Conservation (phyloP, 2,888 invertebrate genomes). For the Doris montereyensis region DNA sequence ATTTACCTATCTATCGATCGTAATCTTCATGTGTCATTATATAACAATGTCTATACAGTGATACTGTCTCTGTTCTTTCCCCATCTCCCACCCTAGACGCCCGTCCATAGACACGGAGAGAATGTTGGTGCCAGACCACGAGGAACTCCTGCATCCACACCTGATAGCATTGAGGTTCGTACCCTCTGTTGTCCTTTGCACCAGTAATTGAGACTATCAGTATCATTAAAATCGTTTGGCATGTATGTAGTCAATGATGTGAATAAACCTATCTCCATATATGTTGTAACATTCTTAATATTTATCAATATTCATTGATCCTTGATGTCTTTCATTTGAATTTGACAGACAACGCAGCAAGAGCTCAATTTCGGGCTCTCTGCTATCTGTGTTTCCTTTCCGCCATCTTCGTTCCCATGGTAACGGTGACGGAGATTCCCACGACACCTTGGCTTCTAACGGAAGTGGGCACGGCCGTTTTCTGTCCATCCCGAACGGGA, state of each 20-base stretch:
- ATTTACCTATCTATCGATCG: too few species aligned
- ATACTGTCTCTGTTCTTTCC: too few species aligned
- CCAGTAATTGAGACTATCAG: not conserved
- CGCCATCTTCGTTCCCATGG: conserved; percentile 20
- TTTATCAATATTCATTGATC: too few species aligned
- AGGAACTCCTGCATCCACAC: not conserved
- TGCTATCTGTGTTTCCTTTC: conserved; percentile 17
- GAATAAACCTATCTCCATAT: too few species aligned
- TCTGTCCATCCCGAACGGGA: conserved; percentile 10
- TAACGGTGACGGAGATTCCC: not conserved
- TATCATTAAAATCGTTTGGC: too few species aligned
- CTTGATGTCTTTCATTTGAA: too few species aligned
- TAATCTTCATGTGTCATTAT: too few species aligned
- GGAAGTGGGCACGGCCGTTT: not conserved
- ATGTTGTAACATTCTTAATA: too few species aligned
- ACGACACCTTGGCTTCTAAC: not conserved
- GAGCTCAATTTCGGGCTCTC: conserved; percentile 14
- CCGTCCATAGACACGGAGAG: conserved; percentile 23
- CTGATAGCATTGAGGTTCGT: not conserved
- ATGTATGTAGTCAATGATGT: too few species aligned
- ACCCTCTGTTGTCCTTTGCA: not conserved
- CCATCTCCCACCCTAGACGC: not conserved
- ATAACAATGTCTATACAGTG: too few species aligned
- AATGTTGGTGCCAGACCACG: not conserved
- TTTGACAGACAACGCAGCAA: conserved; percentile 9